Evolutionary conservation across 2,888 invertebrate genomes (phyloP).

Genomic region (Diachrysia chrysitis): DNA sequence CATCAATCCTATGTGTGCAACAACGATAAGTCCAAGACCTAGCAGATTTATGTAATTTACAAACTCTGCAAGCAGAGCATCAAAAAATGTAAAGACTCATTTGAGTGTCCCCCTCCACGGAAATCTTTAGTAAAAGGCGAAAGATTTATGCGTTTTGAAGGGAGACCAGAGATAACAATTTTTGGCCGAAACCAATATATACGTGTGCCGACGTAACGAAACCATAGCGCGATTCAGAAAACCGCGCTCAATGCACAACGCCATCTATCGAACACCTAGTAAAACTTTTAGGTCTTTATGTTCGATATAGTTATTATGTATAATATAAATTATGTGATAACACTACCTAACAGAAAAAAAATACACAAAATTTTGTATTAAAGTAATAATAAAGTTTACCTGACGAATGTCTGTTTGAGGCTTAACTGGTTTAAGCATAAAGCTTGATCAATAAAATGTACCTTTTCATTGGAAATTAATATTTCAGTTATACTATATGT

Average conservation of each 20-base stretch:
- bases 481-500: too few species aligned
- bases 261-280: slow-evolving; percentile 33
- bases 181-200: neutral
- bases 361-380: too few species aligned
- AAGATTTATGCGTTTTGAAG: slow-evolving; percentile 93
- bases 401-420: too few species aligned
- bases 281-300: neutral
- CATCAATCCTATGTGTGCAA: too few species aligned
- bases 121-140: slow-evolving; percentile 95
- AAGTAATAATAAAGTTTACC: too few species aligned
- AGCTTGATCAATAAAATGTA: too few species aligned
- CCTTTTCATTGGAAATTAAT: too few species aligned
- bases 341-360: too few species aligned
- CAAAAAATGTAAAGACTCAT: slow-evolving; percentile 89
- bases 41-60: neutral
- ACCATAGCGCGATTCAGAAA: slow-evolving; percentile 40
- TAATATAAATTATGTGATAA: too few species aligned
- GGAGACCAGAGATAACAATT: slow-evolving; percentile 88
- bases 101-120: slow-evolving; percentile 93
- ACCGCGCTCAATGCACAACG: slow-evolving; percentile 13
- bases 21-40: too few species aligned
- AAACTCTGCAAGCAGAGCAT: slow-evolving; percentile 33
- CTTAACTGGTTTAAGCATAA: too few species aligned
- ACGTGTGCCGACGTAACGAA: slow-evolving; percentile 11
- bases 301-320: too few species aligned